A percentile compares a stretch with the other conserved stretches of the same genome.
Evolutionary conservation across 1,140 invertebrate genomes (phyloP).

Genomic region (Calephelis virginiensis): DNA sequence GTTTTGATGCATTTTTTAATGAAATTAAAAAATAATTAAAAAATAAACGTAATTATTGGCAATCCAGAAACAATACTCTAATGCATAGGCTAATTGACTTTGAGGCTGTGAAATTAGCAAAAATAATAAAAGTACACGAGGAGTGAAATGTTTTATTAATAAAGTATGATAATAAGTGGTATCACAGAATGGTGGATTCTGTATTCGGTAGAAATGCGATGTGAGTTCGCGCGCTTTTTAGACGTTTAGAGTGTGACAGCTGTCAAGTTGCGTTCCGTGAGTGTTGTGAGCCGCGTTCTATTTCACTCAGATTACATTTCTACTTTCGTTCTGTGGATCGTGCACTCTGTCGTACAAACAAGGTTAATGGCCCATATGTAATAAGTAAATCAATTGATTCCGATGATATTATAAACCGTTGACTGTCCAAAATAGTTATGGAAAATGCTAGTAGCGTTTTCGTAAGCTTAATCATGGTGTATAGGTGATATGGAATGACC

Average conservation of each 20-base stretch:
- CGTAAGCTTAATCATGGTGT: conserved; percentile 45
- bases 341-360: conserved; percentile 57
- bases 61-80: conserved; percentile 76
- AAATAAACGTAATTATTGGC: conserved; percentile 73
- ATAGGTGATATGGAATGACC: conserved; percentile 59
- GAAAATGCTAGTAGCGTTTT: conserved; percentile 50
- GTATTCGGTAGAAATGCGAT: conserved; percentile 45
- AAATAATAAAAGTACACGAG: conserved; percentile 72
- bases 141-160: conserved; percentile 62
- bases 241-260: conserved; percentile 30
- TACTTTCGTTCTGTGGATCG: conserved; percentile 49
- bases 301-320: conserved; percentile 45
- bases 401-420: conserved; percentile 54
- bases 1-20: conserved; percentile 76
- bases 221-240: conserved; percentile 37
- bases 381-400: conserved; percentile 75
- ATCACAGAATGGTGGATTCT: conserved; percentile 49
- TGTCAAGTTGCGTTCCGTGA: conserved; percentile 24
- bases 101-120: conserved; percentile 78
- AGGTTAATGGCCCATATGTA: conserved; percentile 67
- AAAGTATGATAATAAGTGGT: conserved; percentile 55
- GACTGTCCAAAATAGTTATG: conserved; percentile 58
- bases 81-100: conserved; percentile 77
- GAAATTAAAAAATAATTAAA: conserved; percentile 61
- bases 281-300: conserved; percentile 26